These are phyloP conservation scores for Siphonodentalium dalli DNA, from an alignment of 2,888 invertebrate species.

Conservation along the genomic window DNA sequence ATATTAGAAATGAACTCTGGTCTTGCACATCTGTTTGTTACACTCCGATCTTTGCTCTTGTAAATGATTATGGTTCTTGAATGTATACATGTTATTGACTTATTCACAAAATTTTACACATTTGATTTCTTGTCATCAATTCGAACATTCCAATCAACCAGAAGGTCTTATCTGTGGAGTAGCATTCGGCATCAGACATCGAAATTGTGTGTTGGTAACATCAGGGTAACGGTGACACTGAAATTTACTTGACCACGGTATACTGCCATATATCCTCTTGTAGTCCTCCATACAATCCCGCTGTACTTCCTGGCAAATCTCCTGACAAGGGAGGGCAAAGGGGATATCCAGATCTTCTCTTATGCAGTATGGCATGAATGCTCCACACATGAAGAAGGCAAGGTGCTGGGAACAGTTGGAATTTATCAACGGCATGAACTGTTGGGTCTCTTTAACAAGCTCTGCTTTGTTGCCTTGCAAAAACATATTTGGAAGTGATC, in stretches of 20 bases:
- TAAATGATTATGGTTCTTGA: too few relatives aligned
- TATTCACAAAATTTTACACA: too few relatives aligned
- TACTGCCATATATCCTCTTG: conserved; percentile 31
- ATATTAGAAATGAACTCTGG: too few relatives aligned
- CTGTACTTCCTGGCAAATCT: conserved; percentile 42
- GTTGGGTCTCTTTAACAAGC: conserved; percentile 38
- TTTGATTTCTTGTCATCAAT: too few relatives aligned
- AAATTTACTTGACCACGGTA: conserved; percentile 53
- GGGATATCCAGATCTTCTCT: conserved; percentile 20
- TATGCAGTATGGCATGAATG: conserved; percentile 46
- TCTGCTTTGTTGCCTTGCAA: conserved; percentile 36
- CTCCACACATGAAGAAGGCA: conserved; percentile 44
- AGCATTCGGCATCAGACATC: too few relatives aligned
- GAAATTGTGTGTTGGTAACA: too few relatives aligned
- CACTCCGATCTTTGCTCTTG: too few relatives aligned
- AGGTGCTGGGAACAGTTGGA: conserved; percentile 39
- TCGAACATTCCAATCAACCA: too few relatives aligned
- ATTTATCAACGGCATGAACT: conserved; percentile 35
- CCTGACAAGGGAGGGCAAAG: conserved; percentile 44
- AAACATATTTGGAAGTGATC: conserved; percentile 51
- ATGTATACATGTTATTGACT: too few relatives aligned
- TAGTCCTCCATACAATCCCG: conserved; percentile 31
- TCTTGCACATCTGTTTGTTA: too few relatives aligned
- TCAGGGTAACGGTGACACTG: conserved; percentile 50
- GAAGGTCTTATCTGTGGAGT: too few relatives aligned